Conservation (phyloP, 2,888 invertebrate species). For the Allophyes oxyacanthae region DNA sequence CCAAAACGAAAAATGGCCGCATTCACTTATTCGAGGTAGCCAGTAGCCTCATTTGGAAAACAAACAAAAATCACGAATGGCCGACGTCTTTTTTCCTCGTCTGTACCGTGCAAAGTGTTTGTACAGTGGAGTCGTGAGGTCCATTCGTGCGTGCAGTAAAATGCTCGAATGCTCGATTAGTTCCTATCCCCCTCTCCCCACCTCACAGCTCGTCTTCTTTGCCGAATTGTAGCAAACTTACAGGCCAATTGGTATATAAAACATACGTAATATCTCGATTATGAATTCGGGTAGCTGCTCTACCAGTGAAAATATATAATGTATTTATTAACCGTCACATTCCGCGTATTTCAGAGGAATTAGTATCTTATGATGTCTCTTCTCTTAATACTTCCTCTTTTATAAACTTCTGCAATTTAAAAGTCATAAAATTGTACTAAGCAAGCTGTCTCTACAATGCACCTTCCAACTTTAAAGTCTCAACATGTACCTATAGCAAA, state of each 20-base stretch:
- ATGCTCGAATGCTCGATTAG: constrained; percentile 71
- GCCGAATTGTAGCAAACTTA: constrained; percentile 64
- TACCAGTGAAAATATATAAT: too few relatives aligned
- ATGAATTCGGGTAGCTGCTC: too few relatives aligned
- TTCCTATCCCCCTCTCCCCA: constrained; percentile 64
- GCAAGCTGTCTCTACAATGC: constrained; percentile 7
- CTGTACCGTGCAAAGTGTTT: constrained; percentile 67
- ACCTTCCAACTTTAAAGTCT: constrained; percentile 21
- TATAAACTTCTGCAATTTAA: too few relatives aligned
- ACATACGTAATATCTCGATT: constrained; percentile 32
- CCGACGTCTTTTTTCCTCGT: constrained; percentile 60
- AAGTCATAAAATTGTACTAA: neutral
- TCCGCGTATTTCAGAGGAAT: too few relatives aligned
- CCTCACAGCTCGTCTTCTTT: constrained; percentile 60
- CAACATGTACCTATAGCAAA: constrained; percentile 20
- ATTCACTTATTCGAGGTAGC: constrained; percentile 36
- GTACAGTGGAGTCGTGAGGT: constrained; percentile 75
- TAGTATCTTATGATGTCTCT: too few relatives aligned
- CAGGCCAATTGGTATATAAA: constrained; percentile 50
- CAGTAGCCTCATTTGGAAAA: constrained; percentile 48
- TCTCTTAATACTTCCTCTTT: too few relatives aligned
- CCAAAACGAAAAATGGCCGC: constrained; percentile 37
- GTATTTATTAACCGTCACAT: too few relatives aligned
- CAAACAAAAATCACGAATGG: constrained; percentile 54
- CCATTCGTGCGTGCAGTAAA: constrained; percentile 84